Conservation (phyloP, 2,888 invertebrate genomes). For the Meiosimyza decipiens region DNA sequence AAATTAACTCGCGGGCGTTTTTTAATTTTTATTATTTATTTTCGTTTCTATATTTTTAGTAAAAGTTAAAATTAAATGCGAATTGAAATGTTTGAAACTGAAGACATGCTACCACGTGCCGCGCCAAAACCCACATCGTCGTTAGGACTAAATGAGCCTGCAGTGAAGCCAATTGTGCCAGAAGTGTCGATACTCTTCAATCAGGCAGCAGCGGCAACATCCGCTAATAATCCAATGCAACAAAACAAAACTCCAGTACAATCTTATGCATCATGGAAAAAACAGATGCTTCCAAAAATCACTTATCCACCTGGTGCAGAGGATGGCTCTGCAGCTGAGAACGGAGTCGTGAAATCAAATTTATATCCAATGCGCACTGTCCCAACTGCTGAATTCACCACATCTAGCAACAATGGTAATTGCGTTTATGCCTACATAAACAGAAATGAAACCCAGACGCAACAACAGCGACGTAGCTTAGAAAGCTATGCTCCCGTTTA, state of each 20-base stretch:
- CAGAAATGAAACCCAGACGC: neutral
- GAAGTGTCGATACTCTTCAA: slow-evolving; percentile 47
- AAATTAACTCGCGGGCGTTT: too few relatives aligned
- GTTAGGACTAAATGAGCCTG: slow-evolving; percentile 44
- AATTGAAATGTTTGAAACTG: slow-evolving; percentile 59
- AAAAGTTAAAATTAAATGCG: too few relatives aligned
- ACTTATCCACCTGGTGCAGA: slow-evolving; percentile 49
- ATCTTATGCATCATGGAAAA: slow-evolving; percentile 58
- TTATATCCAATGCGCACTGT: neutral
- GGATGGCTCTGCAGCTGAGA: neutral
- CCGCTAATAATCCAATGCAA: neutral
- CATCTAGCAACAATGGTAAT: neutral
- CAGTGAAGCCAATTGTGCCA: slow-evolving; percentile 44
- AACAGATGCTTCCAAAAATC: slow-evolving; percentile 58
- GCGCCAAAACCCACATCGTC: slow-evolving; percentile 57
- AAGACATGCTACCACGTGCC: slow-evolving; percentile 61
- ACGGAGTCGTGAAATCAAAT: neutral
- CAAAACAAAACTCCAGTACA: slow-evolving; percentile 33
- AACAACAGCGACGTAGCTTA: slow-evolving; percentile 37
- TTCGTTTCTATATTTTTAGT: too few relatives aligned
- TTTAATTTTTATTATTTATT: too few relatives aligned
- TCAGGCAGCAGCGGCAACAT: slow-evolving; percentile 25
- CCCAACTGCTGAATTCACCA: slow-evolving; percentile 20
- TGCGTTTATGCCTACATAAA: too few relatives aligned
- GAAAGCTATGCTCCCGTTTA: slow-evolving; percentile 32